Conservation (phyloP, 1,140 invertebrate species). For the Drosophila paulistorum region DNA sequence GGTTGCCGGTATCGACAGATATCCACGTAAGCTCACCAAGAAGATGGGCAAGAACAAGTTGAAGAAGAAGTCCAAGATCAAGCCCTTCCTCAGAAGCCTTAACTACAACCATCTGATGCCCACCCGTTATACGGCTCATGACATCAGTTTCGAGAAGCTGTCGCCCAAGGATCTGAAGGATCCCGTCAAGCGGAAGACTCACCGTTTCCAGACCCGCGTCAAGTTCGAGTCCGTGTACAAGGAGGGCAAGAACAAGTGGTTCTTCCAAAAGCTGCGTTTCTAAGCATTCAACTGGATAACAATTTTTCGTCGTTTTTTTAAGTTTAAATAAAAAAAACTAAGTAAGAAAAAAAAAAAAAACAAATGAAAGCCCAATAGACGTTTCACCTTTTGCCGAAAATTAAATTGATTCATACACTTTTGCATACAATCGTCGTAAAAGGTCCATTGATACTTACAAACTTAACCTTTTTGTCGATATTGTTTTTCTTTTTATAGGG, state of each 20-base stretch:
- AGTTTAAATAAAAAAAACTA: conserved; percentile 70
- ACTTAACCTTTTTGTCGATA: too few relatives aligned
- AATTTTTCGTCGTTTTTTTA: conserved; percentile 72
- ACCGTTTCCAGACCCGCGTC: conserved; percentile 95
- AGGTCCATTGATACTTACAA: too few relatives aligned
- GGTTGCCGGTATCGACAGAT: too few relatives aligned
- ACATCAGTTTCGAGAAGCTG: conserved; percentile 91
- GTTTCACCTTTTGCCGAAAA: too few relatives aligned
- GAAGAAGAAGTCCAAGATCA: conserved; percentile 97
- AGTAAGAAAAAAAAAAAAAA: conserved; percentile 52
- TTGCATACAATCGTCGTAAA: too few relatives aligned
- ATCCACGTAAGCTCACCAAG: too few relatives aligned
- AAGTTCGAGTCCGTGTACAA: conserved; percentile 99
- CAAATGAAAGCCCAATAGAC: too few relatives aligned
- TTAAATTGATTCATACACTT: too few relatives aligned
- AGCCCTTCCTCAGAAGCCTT: conserved; percentile 98
- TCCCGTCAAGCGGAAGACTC: conserved; percentile 97
- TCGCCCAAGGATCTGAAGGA: conserved; percentile 97
- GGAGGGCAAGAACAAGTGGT: conserved; percentile 99
- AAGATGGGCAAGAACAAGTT: conserved; percentile 98
- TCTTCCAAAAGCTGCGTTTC: conserved; percentile 99
- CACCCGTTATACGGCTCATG: conserved; percentile 96
- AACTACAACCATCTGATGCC: conserved; percentile 99
- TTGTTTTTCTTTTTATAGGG: too few relatives aligned
- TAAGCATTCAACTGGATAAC: conserved; percentile 85